phyloP scores from a whole-genome alignment of 2,797 vertebrate species.

The Chanos chanos region DNA sequence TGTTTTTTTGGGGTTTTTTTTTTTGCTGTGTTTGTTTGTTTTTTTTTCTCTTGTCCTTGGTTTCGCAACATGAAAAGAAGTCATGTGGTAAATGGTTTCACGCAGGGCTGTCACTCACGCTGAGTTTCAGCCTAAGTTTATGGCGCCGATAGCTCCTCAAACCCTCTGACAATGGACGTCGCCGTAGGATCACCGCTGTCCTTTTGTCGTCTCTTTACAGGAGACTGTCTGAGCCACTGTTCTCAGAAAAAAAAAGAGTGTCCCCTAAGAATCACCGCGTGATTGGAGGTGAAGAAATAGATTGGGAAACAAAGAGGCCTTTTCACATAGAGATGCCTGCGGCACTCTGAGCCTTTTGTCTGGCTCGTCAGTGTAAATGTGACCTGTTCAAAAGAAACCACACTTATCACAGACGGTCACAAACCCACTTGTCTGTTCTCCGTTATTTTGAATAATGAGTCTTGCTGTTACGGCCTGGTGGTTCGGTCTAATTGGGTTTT shows the following conservation, averaged over 20 bases:
- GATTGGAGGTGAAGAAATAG: constrained; percentile 7
- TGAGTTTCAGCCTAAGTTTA: background rate
- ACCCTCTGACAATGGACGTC: constrained; percentile 24
- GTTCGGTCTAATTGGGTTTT: constrained; percentile 20
- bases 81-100: constrained; percentile 13
- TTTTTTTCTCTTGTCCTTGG: background rate
- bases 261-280: background rate
- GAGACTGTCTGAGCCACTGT: constrained; percentile 31
- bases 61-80: constrained; percentile 9
- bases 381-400: constrained; percentile 29
- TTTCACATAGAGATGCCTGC: no score
- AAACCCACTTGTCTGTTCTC: constrained; percentile 1
- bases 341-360: background rate
- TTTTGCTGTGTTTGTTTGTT: no score
- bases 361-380: background rate
- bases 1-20: no score
- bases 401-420: constrained; percentile 9
- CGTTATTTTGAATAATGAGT: constrained; percentile 24
- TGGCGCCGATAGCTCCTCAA: constrained; percentile 2
- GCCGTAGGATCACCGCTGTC: constrained; percentile 15
- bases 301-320: constrained; percentile 26
- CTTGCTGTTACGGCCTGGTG: background rate
- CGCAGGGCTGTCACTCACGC: constrained; percentile 24
- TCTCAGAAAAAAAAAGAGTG: no score
- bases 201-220: constrained; percentile 24